Conservation (phyloP, 1,140 invertebrate species). For the Drosophila sproati region DNA sequence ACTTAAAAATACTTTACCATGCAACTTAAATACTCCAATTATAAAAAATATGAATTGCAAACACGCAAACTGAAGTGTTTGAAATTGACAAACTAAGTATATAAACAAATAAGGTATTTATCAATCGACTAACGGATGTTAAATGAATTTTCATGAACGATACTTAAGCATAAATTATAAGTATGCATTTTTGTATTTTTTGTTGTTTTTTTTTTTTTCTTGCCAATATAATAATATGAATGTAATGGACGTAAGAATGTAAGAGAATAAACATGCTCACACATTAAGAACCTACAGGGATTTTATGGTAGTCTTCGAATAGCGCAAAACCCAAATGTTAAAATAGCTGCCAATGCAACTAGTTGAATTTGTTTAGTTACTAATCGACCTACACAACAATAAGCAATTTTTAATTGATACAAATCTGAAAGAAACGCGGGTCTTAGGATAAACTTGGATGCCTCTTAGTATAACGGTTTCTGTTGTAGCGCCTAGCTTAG, state of each 20-base stretch:
- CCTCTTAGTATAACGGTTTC: constrained; percentile 82
- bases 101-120: constrained; percentile 13
- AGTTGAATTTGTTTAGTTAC: constrained; percentile 75
- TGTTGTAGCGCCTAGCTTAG: constrained; percentile 73
- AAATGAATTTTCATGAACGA: constrained; percentile 44
- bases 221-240: constrained; percentile 9
- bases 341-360: constrained; percentile 45
- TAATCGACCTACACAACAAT: constrained; percentile 58
- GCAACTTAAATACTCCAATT: constrained; percentile 64
- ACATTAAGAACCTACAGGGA: constrained; percentile 81
- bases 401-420: constrained; percentile 74
- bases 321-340: constrained; percentile 57
- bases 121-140: constrained; percentile 35
- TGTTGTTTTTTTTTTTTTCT: constrained; percentile 10
- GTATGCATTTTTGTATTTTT: constrained; percentile 18
- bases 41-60: constrained; percentile 26
- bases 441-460: constrained; percentile 70
- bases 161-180: constrained; percentile 48
- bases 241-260: constrained; percentile 20
- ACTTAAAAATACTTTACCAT: constrained; percentile 74
- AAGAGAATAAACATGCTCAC: constrained; percentile 28
- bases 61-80: constrained; percentile 3
- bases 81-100: constrained; percentile 16
- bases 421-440: constrained; percentile 62
- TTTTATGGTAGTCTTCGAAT: constrained; percentile 81